Percentiles rank a stretch among this genome's conserved stretches.
phyloP scores from a whole-genome alignment of 2,888 invertebrate species.

The Carterocephalus palaemon region DNA sequence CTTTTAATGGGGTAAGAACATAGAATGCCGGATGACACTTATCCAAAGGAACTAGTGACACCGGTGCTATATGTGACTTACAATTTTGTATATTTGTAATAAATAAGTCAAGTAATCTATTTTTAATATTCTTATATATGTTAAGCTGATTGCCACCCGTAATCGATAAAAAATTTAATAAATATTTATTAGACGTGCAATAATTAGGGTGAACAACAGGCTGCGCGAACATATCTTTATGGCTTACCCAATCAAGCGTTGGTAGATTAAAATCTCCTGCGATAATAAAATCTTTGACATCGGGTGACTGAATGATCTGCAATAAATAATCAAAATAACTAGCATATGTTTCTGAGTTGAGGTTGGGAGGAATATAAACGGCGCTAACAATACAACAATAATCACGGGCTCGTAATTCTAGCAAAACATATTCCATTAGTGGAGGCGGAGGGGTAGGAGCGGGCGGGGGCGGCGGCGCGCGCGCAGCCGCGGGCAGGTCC shows the following conservation, averaged over 20 bases:
- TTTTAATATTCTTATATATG: neutral
- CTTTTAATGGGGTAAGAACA: neutral
- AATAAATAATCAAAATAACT: neutral
- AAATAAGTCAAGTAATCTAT: neutral
- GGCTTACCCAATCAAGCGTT: neutral
- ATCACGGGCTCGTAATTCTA: no score
- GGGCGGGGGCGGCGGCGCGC: conserved; percentile 3
- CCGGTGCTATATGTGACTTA: neutral
- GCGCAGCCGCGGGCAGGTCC: conserved; percentile 11
- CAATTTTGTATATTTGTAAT: neutral
- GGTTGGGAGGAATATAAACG: no score
- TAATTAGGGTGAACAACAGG: no score
- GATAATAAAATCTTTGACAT: no score
- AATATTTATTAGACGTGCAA: neutral
- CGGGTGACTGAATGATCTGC: neutral
- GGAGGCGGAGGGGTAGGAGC: neutral
- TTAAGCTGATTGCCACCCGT: neutral
- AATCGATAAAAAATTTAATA: neutral
- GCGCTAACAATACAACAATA: no score
- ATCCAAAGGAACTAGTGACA: neutral
- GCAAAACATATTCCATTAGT: conserved; percentile 1
- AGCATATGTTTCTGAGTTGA: neutral
- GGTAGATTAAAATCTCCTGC: neutral
- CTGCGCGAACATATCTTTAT: no score
- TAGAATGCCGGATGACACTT: neutral